Conservation (phyloP, 2,113 vertebrate species). For the Lucifuga dentata region DNA sequence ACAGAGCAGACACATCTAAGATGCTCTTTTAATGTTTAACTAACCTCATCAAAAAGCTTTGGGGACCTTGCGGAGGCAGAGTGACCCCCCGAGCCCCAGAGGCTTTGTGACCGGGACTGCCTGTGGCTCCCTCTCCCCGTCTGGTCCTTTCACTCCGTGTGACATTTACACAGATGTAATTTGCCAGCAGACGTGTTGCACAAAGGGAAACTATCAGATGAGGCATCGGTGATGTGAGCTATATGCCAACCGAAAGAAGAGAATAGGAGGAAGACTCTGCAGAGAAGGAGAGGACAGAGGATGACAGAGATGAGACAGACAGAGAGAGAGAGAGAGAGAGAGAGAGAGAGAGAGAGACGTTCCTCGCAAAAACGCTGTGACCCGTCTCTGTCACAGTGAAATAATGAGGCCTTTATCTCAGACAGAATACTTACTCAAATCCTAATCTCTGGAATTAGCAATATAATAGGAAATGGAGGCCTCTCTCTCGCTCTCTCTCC, state of each 20-base stretch:
- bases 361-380: slow-evolving; percentile 48
- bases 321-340: slow-evolving; percentile 2
- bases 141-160: slow-evolving; percentile 50
- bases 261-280: slow-evolving; percentile 14
- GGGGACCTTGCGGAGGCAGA: slow-evolving; percentile 50
- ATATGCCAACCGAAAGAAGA: slow-evolving; percentile 38
- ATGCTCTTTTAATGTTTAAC: slow-evolving; percentile 69
- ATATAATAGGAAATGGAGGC: slow-evolving; percentile 68
- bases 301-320: slow-evolving; percentile 34
- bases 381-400: slow-evolving; percentile 70
- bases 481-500: slow-evolving; percentile 42
- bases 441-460: slow-evolving; percentile 72
- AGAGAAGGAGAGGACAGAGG: background rate
- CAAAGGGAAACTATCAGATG: slow-evolving; percentile 75
- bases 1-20: slow-evolving; percentile 18
- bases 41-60: slow-evolving; percentile 71
- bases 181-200: slow-evolving; percentile 62
- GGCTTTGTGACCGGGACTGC: slow-evolving; percentile 49
- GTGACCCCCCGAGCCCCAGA: slow-evolving; percentile 25
- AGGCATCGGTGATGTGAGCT: slow-evolving; percentile 49
- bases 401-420: slow-evolving; percentile 80
- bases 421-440: slow-evolving; percentile 69
- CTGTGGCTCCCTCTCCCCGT: slow-evolving; percentile 24
- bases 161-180: slow-evolving; percentile 82
- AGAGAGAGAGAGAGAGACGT: slow-evolving; percentile 24